These are phyloP conservation scores for Crotalus horridus DNA, from an alignment of 2,113 vertebrate species.

Conservation along the genomic window DNA sequence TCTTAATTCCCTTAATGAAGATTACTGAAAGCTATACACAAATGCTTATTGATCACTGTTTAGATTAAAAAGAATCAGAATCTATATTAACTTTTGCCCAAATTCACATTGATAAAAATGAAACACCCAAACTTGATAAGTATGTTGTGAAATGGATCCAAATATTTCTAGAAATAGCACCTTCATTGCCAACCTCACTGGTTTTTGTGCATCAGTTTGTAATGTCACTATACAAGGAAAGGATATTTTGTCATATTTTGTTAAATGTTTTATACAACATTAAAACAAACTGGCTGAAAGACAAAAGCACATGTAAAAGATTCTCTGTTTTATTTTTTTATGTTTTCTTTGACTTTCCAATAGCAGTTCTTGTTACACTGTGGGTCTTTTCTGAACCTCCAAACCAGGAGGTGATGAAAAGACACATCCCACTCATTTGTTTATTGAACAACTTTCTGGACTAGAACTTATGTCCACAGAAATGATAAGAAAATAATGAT, in stretches of 20 bases:
- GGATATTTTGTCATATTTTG: not conserved
- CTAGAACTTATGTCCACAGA: not conserved
- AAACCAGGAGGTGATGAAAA: not conserved
- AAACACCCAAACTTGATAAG: not conserved
- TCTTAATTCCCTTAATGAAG: not conserved
- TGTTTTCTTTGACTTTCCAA: not conserved
- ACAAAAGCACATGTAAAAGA: not conserved
- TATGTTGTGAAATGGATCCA: not conserved
- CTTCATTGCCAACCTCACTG: not conserved
- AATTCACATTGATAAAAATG: not conserved
- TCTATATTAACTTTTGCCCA: not conserved
- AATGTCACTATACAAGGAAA: not conserved
- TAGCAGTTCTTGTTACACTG: not conserved
- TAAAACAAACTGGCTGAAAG: not conserved
- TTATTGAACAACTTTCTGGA: not conserved
- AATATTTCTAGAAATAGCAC: not conserved
- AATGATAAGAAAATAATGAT: constrained; percentile 12
- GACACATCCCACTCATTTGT: not conserved
- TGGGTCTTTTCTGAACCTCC: not conserved
- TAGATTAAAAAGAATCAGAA: not conserved
- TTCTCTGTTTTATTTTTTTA: not conserved
- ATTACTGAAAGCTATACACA: not conserved
- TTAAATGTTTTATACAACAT: not conserved
- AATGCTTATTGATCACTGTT: not conserved
- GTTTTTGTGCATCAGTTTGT: not conserved